Percentiles rank a stretch among this genome's conserved stretches.
phyloP scores from a whole-genome alignment of 2,797 vertebrate species.

The Coendou prehensilis region DNA sequence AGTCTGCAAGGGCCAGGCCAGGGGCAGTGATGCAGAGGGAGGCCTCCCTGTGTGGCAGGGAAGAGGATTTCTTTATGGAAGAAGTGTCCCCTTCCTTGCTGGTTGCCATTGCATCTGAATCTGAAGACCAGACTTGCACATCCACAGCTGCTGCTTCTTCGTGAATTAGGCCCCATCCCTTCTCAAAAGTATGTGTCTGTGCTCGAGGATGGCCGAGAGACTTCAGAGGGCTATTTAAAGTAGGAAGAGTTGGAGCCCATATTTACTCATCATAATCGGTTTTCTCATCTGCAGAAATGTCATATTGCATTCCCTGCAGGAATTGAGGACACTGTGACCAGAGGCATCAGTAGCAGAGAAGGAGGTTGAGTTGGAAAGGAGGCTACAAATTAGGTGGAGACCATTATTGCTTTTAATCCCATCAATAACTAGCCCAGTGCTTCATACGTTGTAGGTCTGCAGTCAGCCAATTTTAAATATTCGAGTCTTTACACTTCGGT shows the following conservation, averaged over 20 bases:
- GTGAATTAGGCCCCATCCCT: not conserved
- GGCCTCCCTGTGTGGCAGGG: not conserved
- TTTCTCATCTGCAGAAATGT: not conserved
- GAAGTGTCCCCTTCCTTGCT: not conserved
- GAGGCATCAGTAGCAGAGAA: not conserved
- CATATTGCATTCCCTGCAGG: not conserved
- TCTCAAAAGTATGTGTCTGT: not conserved
- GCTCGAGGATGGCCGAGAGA: not conserved
- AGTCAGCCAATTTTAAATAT: not conserved
- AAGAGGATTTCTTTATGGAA: not conserved
- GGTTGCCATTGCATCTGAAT: not conserved
- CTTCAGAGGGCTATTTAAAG: not conserved
- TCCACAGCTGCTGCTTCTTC: not conserved
- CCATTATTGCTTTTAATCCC: not conserved
- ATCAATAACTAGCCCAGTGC: not conserved
- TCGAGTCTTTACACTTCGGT: not conserved
- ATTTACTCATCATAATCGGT: not conserved
- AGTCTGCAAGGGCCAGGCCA: too few relatives aligned
- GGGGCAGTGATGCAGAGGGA: rapidly evolving
- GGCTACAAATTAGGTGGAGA: not conserved
- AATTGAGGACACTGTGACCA: not conserved
- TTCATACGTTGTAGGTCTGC: not conserved
- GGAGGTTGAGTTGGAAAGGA: not conserved
- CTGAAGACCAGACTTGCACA: not conserved
- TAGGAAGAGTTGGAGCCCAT: not conserved